A percentile compares a stretch with the other conserved stretches of the same genome.
Evolutionary conservation across 2,113 vertebrate species (phyloP).

Genomic region (Marmota monax): DNA sequence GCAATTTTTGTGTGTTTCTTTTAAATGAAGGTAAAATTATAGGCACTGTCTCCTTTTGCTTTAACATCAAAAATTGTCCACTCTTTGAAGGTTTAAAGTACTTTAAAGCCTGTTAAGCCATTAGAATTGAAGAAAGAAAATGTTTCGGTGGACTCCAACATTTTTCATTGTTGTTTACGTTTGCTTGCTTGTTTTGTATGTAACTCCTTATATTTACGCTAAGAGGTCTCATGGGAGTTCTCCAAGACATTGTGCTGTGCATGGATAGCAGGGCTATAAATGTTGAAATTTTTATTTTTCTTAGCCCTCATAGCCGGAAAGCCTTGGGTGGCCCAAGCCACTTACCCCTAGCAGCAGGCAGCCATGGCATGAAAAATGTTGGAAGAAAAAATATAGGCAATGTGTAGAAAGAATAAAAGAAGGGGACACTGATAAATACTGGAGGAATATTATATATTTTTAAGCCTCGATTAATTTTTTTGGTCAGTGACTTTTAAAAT

Average conservation of each 20-base stretch:
- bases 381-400: background rate
- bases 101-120: background rate
- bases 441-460: background rate
- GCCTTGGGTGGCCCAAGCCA: background rate
- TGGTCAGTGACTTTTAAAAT: conserved; percentile 22
- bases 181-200: conserved; percentile 12
- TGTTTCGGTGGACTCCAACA: background rate
- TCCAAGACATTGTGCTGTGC: background rate
- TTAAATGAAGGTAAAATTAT: background rate
- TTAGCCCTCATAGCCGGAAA: background rate
- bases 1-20: background rate
- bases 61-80: background rate
- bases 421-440: background rate
- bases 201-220: background rate
- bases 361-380: background rate
- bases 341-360: background rate
- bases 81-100: background rate
- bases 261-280: background rate
- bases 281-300: background rate
- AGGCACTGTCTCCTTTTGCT: background rate
- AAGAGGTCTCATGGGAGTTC: background rate
- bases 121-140: background rate
- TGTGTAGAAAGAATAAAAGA: background rate
- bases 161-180: background rate
- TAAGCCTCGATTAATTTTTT: background rate